These are phyloP conservation scores for Thaleichthys pacificus DNA, from an alignment of 2,797 vertebrate species.

Conservation along the genomic window DNA sequence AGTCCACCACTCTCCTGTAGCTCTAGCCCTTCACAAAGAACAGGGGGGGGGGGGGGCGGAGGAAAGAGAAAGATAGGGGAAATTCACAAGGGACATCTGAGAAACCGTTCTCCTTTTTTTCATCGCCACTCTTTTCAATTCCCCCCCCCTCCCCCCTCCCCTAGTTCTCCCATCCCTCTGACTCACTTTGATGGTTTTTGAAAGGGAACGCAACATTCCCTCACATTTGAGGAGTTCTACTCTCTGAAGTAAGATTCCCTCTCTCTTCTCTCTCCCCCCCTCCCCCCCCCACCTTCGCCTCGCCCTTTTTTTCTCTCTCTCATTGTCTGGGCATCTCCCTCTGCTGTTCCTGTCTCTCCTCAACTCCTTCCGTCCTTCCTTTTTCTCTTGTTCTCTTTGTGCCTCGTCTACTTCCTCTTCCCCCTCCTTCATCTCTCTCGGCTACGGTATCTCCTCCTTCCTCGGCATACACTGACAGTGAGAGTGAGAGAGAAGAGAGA, in stretches of 20 bases:
- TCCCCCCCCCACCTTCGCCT: neutral
- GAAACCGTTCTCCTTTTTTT: conserved; percentile 45
- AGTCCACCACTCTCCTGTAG: neutral
- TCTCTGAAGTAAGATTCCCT: conserved; percentile 22
- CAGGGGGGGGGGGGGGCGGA: neutral
- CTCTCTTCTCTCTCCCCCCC: neutral
- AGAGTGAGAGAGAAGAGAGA: no score
- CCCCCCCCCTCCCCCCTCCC: neutral
- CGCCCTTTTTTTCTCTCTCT: neutral
- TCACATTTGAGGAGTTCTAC: conserved; percentile 39
- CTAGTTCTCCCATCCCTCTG: neutral
- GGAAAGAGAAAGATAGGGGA: conserved; percentile 10
- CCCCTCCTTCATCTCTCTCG: no score
- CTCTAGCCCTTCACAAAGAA: conserved; percentile 8
- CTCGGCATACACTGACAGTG: no score
- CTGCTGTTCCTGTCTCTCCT: neutral
- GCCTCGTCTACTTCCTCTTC: conserved; percentile 1
- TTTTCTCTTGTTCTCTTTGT: neutral
- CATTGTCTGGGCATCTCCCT: neutral
- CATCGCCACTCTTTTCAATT: conserved; percentile 41
- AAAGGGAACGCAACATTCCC: conserved; percentile 41
- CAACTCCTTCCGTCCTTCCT: neutral
- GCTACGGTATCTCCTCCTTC: no score
- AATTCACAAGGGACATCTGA: conserved; percentile 36
- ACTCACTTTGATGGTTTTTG: conserved; percentile 44